phyloP scores from a whole-genome alignment of 2,888 invertebrate genomes.

The Ptychoptera albimana region DNA sequence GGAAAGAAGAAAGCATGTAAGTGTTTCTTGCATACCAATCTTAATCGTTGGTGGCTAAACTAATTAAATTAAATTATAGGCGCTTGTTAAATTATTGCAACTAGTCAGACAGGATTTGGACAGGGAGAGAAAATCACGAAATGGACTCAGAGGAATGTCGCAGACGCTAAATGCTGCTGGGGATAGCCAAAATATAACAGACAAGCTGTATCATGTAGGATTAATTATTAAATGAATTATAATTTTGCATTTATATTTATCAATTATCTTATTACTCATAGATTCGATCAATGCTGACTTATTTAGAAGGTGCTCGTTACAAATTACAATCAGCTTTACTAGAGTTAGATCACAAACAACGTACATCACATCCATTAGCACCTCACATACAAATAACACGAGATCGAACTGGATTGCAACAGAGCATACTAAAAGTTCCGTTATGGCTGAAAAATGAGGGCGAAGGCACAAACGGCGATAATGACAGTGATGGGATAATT shows the following conservation, averaged over 20 bases:
- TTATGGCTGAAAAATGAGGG: slow-evolving; percentile 29
- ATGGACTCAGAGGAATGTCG: slow-evolving; percentile 76
- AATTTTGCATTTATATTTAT: no score
- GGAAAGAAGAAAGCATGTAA: slow-evolving; percentile 68
- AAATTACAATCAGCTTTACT: slow-evolving; percentile 72
- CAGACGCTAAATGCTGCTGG: slow-evolving; percentile 77
- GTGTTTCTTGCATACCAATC: slow-evolving; percentile 4
- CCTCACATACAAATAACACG: slow-evolving; percentile 74
- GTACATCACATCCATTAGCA: slow-evolving; percentile 64
- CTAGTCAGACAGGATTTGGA: slow-evolving; percentile 78
- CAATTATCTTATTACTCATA: no score
- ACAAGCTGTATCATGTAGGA: slow-evolving; percentile 81
- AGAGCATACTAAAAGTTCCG: slow-evolving; percentile 63
- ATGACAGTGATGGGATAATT: neutral
- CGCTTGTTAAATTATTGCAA: slow-evolving; percentile 68
- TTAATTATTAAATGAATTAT: neutral
- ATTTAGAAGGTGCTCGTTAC: slow-evolving; percentile 77
- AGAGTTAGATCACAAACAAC: slow-evolving; percentile 63
- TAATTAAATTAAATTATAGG: slow-evolving; percentile 32
- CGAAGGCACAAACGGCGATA: slow-evolving; percentile 8
- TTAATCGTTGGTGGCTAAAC: neutral
- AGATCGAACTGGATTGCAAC: slow-evolving; percentile 80
- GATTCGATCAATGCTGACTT: slow-evolving; percentile 87
- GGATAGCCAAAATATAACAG: slow-evolving; percentile 79
- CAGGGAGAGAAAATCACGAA: slow-evolving; percentile 74